phyloP scores from a whole-genome alignment of 2,797 vertebrate genomes.

The Pangasius larnaudii region DNA sequence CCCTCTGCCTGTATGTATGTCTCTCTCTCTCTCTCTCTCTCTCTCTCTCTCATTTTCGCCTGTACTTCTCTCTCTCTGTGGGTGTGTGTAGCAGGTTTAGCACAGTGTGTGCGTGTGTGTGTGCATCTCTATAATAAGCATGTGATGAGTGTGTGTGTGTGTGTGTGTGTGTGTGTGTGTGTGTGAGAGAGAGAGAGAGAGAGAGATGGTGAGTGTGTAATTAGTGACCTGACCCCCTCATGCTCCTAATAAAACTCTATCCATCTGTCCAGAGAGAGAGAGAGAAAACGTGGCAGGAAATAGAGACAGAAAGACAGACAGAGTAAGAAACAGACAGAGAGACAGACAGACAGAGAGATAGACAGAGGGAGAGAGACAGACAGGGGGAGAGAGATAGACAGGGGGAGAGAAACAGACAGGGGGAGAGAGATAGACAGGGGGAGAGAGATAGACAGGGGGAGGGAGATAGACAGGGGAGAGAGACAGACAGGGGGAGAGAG shows the following conservation, averaged over 20 bases:
- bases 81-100: neutral
- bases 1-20: neutral
- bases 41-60: neutral
- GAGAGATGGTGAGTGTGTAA: neutral
- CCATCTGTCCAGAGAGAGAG: neutral
- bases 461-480: neutral
- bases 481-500: neutral
- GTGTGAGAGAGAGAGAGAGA: neutral
- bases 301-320: neutral
- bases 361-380: neutral
- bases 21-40: neutral
- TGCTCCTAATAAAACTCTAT: constrained; percentile 3
- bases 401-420: neutral
- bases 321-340: neutral
- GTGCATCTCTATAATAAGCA: no score
- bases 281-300: neutral
- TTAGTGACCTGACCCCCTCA: neutral
- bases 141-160: neutral
- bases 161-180: neutral
- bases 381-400: neutral
- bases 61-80: neutral
- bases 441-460: neutral
- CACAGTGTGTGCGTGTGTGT: neutral
- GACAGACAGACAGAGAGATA: neutral
- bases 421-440: neutral